phyloP scores from a whole-genome alignment of 2,888 invertebrate species.

The Barypeithes pellucidus region DNA sequence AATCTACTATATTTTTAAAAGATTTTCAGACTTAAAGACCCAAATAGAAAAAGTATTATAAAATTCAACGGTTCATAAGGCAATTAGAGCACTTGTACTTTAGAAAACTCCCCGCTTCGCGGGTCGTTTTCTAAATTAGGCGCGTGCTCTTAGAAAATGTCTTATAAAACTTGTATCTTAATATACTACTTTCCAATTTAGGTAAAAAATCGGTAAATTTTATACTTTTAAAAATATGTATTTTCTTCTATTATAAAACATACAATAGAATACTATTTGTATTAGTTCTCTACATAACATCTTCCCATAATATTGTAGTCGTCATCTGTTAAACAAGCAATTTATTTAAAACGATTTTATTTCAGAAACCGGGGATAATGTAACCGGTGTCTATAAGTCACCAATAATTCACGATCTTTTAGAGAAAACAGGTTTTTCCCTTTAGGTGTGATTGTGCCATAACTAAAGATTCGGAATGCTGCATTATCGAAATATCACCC shows the following conservation, averaged over 20 bases:
- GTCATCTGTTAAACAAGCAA: conserved; percentile 30
- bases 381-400: conserved; percentile 46
- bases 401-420: conserved; percentile 46
- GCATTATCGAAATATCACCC: conserved; percentile 21
- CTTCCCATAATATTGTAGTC: conserved; percentile 40
- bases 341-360: conserved; percentile 48
- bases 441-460: conserved; percentile 30
- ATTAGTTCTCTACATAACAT: background rate
- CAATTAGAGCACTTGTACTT: too few species aligned
- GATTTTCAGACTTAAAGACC: too few species aligned
- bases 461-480: conserved; percentile 35
- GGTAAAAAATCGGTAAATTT: too few species aligned
- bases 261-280: background rate
- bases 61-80: too few species aligned
- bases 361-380: conserved; percentile 45
- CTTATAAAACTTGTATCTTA: too few species aligned
- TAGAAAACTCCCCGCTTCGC: too few species aligned
- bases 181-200: too few species aligned
- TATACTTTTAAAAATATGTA: background rate
- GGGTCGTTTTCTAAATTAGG: too few species aligned
- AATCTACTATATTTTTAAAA: too few species aligned
- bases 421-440: conserved; percentile 42
- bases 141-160: too few species aligned
- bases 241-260: background rate
- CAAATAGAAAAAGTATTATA: too few species aligned